These are phyloP conservation scores for Sebastes itinus DNA, from an alignment of 2,797 vertebrate genomes.

Conservation along the genomic window DNA sequence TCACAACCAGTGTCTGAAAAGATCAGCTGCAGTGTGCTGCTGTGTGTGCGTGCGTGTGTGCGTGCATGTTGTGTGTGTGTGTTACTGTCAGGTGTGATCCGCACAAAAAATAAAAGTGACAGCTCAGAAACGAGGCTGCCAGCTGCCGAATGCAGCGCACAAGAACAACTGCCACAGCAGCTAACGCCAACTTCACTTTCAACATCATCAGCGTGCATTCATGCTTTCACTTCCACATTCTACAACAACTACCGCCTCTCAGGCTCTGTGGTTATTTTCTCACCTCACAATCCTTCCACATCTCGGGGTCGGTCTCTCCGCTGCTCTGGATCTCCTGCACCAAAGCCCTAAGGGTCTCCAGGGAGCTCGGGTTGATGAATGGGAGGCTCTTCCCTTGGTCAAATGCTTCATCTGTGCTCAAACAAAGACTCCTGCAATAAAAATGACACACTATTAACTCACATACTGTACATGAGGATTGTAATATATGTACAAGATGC, in stretches of 20 bases:
- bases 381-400: slow-evolving; percentile 86
- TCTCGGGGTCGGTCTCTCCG: slow-evolving; percentile 85
- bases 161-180: slow-evolving; percentile 29
- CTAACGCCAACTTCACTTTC: slow-evolving; percentile 11
- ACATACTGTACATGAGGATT: background rate
- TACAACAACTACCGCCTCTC: background rate
- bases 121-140: slow-evolving; percentile 53
- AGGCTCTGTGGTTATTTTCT: background rate
- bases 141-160: slow-evolving; percentile 30
- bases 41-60: background rate
- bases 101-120: slow-evolving; percentile 46
- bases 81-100: slow-evolving; percentile 50
- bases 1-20: slow-evolving; percentile 41
- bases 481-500: background rate
- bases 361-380: slow-evolving; percentile 85
- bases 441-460: background rate
- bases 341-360: slow-evolving; percentile 85
- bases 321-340: slow-evolving; percentile 88
- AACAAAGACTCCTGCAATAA: slow-evolving; percentile 77
- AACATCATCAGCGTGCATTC: background rate
- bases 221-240: background rate
- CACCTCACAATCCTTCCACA: slow-evolving; percentile 94
- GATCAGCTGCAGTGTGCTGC: slow-evolving; percentile 39
- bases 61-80: background rate
- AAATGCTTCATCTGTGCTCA: slow-evolving; percentile 82